These are phyloP conservation scores for Sebastes wilsoni DNA, from an alignment of 2,797 vertebrate genomes.

Conservation along the genomic window DNA sequence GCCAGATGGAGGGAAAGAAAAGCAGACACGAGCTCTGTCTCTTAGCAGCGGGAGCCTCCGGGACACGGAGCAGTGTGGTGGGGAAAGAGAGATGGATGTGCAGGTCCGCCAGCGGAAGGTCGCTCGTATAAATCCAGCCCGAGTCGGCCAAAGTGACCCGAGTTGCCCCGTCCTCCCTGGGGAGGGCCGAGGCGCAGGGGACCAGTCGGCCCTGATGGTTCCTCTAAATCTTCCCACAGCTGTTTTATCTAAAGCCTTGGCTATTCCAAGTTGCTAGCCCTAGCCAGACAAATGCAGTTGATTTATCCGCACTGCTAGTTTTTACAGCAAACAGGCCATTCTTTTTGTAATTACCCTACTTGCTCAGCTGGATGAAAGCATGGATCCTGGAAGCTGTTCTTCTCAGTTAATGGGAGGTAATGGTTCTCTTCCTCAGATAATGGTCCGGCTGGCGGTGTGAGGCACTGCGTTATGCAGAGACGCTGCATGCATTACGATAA, in stretches of 20 bases:
- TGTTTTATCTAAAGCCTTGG: conserved; percentile 50
- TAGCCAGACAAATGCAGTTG: conserved; percentile 52
- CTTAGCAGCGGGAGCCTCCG: conserved; percentile 64
- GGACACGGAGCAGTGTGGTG: conserved; percentile 39
- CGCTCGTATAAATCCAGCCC: conserved; percentile 64
- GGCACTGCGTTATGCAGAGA: conserved; percentile 52
- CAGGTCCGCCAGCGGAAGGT: conserved; percentile 52
- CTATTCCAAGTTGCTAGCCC: conserved; percentile 37
- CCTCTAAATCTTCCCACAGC: conserved; percentile 71
- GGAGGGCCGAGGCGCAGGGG: conserved; percentile 41
- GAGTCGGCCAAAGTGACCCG: conserved; percentile 48
- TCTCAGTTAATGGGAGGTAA: conserved; percentile 79
- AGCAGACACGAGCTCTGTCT: conserved; percentile 52
- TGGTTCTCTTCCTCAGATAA: conserved; percentile 76
- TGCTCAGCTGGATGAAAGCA: conserved; percentile 52
- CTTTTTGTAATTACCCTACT: conserved; percentile 73
- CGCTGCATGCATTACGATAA: conserved; percentile 59
- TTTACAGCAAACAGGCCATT: conserved; percentile 65
- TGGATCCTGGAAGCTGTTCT: conserved; percentile 63
- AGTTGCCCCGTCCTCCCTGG: conserved; percentile 30
- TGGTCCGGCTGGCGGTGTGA: conserved; percentile 58
- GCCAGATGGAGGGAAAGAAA: conserved; percentile 58
- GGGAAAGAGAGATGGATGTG: conserved; percentile 67
- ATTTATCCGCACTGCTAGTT: conserved; percentile 62
- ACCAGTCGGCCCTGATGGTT: conserved; percentile 42